Base-by-base conservation (phyloP, 2,888 invertebrate species). In the Nycteola revayana region DNA sequence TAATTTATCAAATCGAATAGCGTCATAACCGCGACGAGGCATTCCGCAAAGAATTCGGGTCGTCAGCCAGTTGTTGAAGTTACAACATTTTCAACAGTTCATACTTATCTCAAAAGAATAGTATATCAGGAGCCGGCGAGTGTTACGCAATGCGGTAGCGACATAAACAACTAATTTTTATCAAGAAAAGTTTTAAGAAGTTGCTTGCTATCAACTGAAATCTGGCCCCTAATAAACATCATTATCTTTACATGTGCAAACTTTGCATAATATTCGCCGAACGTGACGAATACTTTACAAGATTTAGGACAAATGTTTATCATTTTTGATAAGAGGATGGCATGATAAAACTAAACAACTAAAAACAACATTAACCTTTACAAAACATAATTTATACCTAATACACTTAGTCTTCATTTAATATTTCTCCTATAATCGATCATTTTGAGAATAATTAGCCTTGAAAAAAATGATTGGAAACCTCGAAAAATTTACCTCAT, bases 141-240 rank as follows among this genome's bases (percentile, higher is more conserved):
- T 29, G 51, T 77, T 71, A 60, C 58, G 60, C 53, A 69, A 75
- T 52, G 45, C 56, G 50, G 60, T 50, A 65, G 59, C 53, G 49
- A 60, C 49, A 48, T 53, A 48, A 51, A 39, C 35, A 38, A 22
- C 28, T 42, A 48, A 52, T 45, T 60, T 60, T 56, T 53, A 59
- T 56, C 49, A 48, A 63, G 60, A 50, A 49, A 42, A 33, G 32
- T 36, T 45, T 17, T 30, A 44, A 31, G 32, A 41, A 42, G 41
- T 68, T 61, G 62, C 37, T 69, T 58, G 66, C 36, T 41, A 43
- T 58, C 36, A 52, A 44, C 52, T 43, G 42, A 44, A 49, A 61
- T 57, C 47, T 52, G 36, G 34, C 52, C 47, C 41, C 32, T 47
- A 50, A 50, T 49, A 35, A 57, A 60, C 52, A 49, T 26, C 21